Evolutionary conservation across 2,797 vertebrate species (phyloP).

Genomic region (Lutra lutra): DNA sequence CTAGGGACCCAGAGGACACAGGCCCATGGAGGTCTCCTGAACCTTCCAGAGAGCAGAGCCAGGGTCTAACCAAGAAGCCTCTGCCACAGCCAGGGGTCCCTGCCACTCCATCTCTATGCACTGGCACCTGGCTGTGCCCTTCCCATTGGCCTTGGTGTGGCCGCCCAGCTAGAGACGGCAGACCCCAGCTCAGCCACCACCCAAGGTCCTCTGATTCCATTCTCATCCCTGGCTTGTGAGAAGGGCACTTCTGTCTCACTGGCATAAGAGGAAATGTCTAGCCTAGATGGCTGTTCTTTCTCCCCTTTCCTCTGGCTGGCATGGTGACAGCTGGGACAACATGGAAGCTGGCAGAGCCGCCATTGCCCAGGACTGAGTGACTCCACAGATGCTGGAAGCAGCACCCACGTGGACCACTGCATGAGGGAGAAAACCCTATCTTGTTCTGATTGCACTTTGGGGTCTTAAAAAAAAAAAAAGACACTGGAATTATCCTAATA

Average conservation of each 20-base stretch:
- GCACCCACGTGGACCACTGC: background rate
- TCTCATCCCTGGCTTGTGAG: background rate
- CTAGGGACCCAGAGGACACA: background rate
- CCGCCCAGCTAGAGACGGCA: background rate
- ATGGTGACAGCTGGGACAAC: background rate
- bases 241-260: background rate
- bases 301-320: background rate
- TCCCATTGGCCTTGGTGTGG: background rate
- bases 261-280: background rate
- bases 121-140: background rate
- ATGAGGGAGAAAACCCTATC: background rate
- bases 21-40: background rate
- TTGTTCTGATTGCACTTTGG: background rate
- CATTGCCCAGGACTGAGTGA: no score
- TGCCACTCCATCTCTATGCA: background rate
- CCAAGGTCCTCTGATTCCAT: background rate
- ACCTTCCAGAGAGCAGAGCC: background rate
- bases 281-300: background rate
- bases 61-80: background rate
- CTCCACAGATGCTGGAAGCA: background rate
- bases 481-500: background rate
- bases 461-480: background rate
- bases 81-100: background rate
- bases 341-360: background rate
- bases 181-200: background rate